Base-by-base conservation (phyloP, 2,797 vertebrate genomes). In the Ciconia nigra region DNA sequence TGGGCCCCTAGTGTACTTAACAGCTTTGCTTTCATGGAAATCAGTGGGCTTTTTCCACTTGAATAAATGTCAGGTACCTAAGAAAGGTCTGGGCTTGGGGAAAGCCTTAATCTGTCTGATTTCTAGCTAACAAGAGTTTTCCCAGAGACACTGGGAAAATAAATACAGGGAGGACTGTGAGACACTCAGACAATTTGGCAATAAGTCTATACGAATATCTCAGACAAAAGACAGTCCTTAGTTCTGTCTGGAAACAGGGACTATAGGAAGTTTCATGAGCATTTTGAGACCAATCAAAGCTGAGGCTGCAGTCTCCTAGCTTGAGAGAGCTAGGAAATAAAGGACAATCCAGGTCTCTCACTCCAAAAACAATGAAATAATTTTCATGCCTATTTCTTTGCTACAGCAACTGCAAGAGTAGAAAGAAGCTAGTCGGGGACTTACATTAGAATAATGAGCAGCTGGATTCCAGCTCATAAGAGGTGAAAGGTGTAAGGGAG, bases 211-310 rank as follows among this genome's bases (percentile, higher is more conserved):
- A 52, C 37, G 58, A 91, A 44, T 86, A 86, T 89, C 84, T 94
- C 79, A 92, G 76, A 85, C 0, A 0, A 93, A 91, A 97, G 61
- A 74, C 13, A 87, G 85, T 83, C 44, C 51, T 77, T 86, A 83
- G 31, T 65, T 96, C 84, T 91, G 61, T 78, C 91, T 97, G 95
- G 87, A 95, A 97, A 79, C 13, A 70, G 65, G 52, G 74, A 86
- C 90, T 79, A 41, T 26, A 81, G 47, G 72, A 93, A 88, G 62
- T 91, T 95, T 92, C 72, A 92, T 76, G 79, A 79, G 79, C 31
- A 59, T 93, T 95, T 91, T 52, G 93, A 82, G 92, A 93, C 69
- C 35, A 74, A 52, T 83, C 35, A 79, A 72, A n/a, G 67, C 65
- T 83, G 61, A 92, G 19, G 35, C 66, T 94, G 67, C 37, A 72